Evolutionary conservation across 2,888 invertebrate species (phyloP), one percentile per base, ranked within the genome.

Genomic region (Malthinus flaveolus): DNA sequence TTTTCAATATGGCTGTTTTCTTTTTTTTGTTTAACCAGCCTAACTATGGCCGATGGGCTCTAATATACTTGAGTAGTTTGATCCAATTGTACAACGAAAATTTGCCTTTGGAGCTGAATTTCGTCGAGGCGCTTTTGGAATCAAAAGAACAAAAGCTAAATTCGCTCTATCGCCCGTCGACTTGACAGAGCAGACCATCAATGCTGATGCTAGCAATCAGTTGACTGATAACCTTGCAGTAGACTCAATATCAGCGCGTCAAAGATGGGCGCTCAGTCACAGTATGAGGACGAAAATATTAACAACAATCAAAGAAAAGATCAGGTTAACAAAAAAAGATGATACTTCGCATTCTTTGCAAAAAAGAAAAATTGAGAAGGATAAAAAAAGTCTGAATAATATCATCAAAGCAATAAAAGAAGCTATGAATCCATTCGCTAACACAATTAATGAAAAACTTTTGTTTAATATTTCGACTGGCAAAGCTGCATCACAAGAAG

Each of bases 401-500:
- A 68, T 69, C 3, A 64, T 67, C 56, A 44, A 64, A 37, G 58
- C 65, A 15, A 65, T 68, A 4, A 66, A 63, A 62, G 11, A 57
- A 7, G 55, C 56, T 10, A 50, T 70, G 56, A 67, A 70, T 65
- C 72, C 67, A 9, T 71, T 72, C 42, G 56, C 54, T 64, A 56
- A 62, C 5, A 36, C 8, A 3, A 56, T 68, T 23, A 66, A 68
- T 49, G 56, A 61, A 63, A 45, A 66, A 35, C n/a, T 15, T 32
- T 62, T 71, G 32, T 71, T 70, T 23, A 70, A 71, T 12, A 59
- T 72, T 67, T 72, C 71, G 12, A 73, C 73, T 37, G 71, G 74
- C 45, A 71, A 71, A 56, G 56, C 63, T 12, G 63, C 59, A 32
- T 35, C 49, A 10, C 46, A 45, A 23, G 23, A 56, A 10, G 60